phyloP scores from a whole-genome alignment of 2,797 vertebrate genomes.

The Siniperca scherzeri region DNA sequence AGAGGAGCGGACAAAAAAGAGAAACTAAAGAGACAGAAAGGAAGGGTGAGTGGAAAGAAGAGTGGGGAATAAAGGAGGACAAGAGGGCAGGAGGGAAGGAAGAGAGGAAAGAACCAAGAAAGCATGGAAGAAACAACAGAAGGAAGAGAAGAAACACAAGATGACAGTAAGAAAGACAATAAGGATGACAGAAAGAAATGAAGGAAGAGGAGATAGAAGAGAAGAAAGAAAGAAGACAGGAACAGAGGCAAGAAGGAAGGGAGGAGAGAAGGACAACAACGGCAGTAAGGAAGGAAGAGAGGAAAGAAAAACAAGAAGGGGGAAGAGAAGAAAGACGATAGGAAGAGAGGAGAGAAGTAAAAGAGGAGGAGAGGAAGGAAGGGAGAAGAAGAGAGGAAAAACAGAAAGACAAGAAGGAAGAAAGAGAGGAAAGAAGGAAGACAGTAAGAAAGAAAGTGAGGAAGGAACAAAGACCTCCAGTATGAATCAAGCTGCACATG shows the following conservation, averaged over 20 bases:
- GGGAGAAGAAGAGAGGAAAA: neutral
- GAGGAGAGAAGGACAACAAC: neutral
- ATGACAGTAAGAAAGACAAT: neutral
- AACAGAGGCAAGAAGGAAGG: neutral
- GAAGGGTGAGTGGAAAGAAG: neutral
- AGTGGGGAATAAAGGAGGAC: neutral
- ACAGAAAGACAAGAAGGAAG: neutral
- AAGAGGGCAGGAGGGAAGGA: neutral
- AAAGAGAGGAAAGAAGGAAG: neutral
- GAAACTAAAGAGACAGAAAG: neutral
- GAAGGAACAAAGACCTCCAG: neutral
- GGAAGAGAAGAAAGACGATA: neutral
- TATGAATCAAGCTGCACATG: conserved; percentile 1
- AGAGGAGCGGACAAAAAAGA: neutral
- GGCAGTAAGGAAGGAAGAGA: neutral
- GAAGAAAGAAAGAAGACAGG: neutral
- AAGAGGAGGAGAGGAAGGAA: neutral
- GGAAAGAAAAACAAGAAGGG: too few species aligned
- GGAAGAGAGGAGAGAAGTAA: neutral
- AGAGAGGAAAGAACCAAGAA: neutral
- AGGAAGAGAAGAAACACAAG: too few species aligned
- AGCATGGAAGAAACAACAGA: too few species aligned
- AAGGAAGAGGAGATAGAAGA: neutral
- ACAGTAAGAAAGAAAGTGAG: neutral
- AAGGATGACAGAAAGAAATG: neutral